A percentile compares a stretch with the other conserved stretches of the same genome.
Evolutionary conservation across 2,113 vertebrate species (phyloP).

Genomic region (Grammomys dolichurus): DNA sequence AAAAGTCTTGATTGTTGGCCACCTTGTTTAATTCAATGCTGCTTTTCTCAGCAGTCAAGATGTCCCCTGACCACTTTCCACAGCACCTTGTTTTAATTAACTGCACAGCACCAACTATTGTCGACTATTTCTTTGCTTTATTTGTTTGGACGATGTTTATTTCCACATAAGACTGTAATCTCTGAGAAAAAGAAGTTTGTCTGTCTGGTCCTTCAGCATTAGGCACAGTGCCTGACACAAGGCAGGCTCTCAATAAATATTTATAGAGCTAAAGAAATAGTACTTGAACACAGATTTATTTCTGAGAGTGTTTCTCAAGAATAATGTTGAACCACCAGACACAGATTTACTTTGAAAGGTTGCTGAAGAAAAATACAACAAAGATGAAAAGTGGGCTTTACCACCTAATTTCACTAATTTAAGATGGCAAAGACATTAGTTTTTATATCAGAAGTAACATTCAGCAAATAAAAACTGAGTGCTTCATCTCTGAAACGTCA

Average conservation of each 20-base stretch:
- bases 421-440: not conserved
- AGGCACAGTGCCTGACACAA: not conserved
- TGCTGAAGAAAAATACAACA: not conserved
- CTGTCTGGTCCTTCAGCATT: not conserved
- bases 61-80: not conserved
- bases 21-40: not conserved
- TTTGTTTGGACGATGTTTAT: constrained; percentile 49
- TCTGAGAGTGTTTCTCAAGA: constrained; percentile 53
- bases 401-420: constrained; percentile 45
- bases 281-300: constrained; percentile 42
- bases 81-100: not conserved
- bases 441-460: constrained; percentile 21
- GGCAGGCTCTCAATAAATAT: constrained; percentile 17
- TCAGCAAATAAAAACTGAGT: constrained; percentile 21
- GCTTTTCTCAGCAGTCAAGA: not conserved
- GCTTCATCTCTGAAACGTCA: constrained; percentile 62
- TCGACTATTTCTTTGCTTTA: not conserved
- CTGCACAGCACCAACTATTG: not conserved
- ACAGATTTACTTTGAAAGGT: constrained; percentile 32
- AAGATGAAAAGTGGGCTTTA: not conserved
- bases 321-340: constrained; percentile 47
- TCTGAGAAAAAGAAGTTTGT: constrained; percentile 16
- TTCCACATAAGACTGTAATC: not conserved
- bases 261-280: constrained; percentile 48
- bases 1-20: not conserved